Conservation (phyloP, 2,888 invertebrate species). For the Tubulanus polymorphus region DNA sequence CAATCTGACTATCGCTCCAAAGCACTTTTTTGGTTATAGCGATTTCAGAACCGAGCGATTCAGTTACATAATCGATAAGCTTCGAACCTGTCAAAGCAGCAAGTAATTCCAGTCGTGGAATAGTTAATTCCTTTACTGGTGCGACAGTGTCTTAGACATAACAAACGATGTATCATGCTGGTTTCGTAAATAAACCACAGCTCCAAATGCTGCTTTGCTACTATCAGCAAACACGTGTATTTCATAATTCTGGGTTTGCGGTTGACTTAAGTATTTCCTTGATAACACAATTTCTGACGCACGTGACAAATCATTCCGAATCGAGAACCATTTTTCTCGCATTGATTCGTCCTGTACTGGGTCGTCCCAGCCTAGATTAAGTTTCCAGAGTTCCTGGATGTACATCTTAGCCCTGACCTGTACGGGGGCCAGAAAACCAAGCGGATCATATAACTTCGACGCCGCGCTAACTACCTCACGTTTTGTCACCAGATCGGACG, state of each 20-base stretch:
- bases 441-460: background rate
- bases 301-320: background rate
- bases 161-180: background rate
- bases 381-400: slow-evolving; percentile 3
- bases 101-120: slow-evolving; percentile 17
- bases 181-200: slow-evolving; percentile 9
- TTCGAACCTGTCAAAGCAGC: slow-evolving; percentile 9
- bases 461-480: background rate
- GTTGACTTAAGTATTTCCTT: background rate
- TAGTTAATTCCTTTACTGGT: slow-evolving; percentile 12
- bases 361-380: background rate
- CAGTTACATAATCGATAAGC: background rate
- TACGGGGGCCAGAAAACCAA: slow-evolving; percentile 1
- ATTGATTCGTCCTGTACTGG: background rate
- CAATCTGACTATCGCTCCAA: background rate
- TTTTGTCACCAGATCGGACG: background rate
- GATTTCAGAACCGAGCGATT: background rate
- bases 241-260: background rate
- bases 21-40: background rate
- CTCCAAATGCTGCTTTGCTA: slow-evolving; percentile 4
- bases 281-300: background rate
- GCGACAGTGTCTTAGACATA: slow-evolving; percentile 15
- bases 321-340: background rate
- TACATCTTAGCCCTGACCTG: background rate
- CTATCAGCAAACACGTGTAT: slow-evolving; percentile 8